A percentile compares a stretch with the other conserved stretches of the same genome.
These are phyloP conservation scores for Sylvia borin DNA, from an alignment of 2,797 vertebrate species.

Conservation along the genomic window DNA sequence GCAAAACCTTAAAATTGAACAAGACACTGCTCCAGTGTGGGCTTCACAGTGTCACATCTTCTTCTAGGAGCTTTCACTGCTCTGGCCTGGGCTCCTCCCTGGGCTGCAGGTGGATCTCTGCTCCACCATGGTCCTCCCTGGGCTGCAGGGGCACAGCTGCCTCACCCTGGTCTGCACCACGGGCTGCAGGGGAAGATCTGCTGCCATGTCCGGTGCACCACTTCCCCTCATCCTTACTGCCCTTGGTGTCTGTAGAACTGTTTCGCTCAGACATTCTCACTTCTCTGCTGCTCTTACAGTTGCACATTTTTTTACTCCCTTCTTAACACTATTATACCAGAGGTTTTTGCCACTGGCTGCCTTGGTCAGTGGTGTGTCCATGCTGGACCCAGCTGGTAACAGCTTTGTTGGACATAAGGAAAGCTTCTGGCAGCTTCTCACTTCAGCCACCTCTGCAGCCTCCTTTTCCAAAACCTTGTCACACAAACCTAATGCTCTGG, in stretches of 20 bases:
- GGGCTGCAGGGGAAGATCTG: accelerated
- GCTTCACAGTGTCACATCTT: neutral
- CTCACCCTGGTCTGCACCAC: accelerated
- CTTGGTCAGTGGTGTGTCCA: neutral
- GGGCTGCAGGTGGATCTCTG: neutral
- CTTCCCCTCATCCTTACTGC: no score
- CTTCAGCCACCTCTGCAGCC: neutral
- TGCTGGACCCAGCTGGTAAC: neutral
- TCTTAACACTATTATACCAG: accelerated
- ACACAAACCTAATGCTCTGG: neutral
- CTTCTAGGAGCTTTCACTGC: neutral
- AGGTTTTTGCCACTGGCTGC: neutral
- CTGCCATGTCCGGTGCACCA: accelerated
- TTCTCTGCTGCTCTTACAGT: neutral
- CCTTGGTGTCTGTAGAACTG: neutral
- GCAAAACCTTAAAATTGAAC: neutral
- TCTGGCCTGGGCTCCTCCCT: neutral
- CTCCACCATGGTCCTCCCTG: accelerated
- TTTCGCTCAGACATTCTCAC: neutral
- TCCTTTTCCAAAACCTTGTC: neutral
- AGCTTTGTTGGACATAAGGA: neutral
- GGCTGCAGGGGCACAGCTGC: neutral
- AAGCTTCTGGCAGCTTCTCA: neutral
- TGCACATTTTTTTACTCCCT: no score
- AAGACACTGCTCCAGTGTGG: accelerated